Evolutionary conservation across 2,797 vertebrate genomes (phyloP), one percentile per base, ranked within the genome.

Genomic region (Heterohyrax brucei): DNA sequence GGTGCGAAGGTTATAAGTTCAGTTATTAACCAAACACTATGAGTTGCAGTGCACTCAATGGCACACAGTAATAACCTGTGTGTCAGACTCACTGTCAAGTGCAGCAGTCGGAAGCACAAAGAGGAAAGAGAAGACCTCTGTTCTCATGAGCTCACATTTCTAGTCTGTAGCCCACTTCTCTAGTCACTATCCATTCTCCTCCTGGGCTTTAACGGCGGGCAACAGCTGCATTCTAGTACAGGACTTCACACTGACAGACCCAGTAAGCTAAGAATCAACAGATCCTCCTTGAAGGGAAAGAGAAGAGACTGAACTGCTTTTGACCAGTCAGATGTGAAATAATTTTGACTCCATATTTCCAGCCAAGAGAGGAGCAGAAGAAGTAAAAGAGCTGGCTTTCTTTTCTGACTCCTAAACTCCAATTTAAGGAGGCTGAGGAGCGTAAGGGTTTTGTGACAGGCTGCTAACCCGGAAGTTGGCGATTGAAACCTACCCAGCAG

Each of bases 211-310:
- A 26, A 10, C 21, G 59, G 7, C 0, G 0, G 30, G 64, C n/a
- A 18, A 39, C 2, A 13, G 5, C 33, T 28, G n/a, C 39, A 10
- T 56, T 10, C 28, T 0, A 0, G 10, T 1, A 22, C 22, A 28
- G 56, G 33, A 13, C 59, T 56, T 79, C 75, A 44, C 12, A 5
- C 0, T 18, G 28, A 48, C 7, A 50, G 39, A 1, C 5, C 21
- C 14, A 28, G 10, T 39, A 18, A 18, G 50, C 14, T 33, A 33
- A 46, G 7, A 22, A 50, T 30, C 53, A 56, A 21, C 10, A 44
- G 79, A 46, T 61, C 16, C 70, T 66, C 50, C 85, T 68, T 26
- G 64, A 73, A 84, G 77, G 78, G 8, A 33, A 48, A 68, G 30
- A 76, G 13, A 21, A 19, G 26, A 76, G 50, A 10, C 3, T 1